Conservation (phyloP, 2,888 invertebrate genomes). For the Antitype chi region DNA sequence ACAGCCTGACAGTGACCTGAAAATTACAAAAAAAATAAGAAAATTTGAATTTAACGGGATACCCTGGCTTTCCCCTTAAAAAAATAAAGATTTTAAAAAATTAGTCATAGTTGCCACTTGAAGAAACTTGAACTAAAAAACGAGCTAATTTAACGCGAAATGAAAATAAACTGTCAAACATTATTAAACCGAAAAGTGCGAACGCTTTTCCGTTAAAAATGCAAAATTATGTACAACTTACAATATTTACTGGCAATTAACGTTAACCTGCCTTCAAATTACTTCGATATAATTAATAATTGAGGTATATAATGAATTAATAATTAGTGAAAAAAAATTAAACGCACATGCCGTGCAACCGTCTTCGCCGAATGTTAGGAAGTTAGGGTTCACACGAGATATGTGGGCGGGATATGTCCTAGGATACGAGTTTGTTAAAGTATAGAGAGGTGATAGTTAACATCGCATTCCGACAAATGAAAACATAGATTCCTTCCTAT, state of each 20-base stretch:
- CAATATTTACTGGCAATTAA: slow-evolving; percentile 35
- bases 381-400: slow-evolving; percentile 28
- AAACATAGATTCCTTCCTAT: not conserved
- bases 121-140: not conserved
- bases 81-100: too few species aligned
- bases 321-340: slow-evolving; percentile 58
- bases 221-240: slow-evolving; percentile 28
- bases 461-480: not conserved
- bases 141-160: not conserved
- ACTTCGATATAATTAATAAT: slow-evolving; percentile 58
- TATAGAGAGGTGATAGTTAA: not conserved
- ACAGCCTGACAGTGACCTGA: too few species aligned
- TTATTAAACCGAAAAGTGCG: not conserved
- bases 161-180: not conserved
- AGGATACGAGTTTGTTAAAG: not conserved
- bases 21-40: too few species aligned
- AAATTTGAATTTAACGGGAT: too few species aligned
- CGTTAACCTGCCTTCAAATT: slow-evolving; percentile 46
- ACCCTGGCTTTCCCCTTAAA: too few species aligned
- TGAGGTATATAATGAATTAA: slow-evolving; percentile 54
- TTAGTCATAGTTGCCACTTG: not conserved
- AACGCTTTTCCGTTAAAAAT: slow-evolving; percentile 10
- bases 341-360: slow-evolving; percentile 70
- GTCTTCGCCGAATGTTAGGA: slow-evolving; percentile 63
- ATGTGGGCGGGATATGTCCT: slow-evolving; percentile 8